Conservation (phyloP, 2,888 invertebrate species). For the Drosophila cognata region DNA sequence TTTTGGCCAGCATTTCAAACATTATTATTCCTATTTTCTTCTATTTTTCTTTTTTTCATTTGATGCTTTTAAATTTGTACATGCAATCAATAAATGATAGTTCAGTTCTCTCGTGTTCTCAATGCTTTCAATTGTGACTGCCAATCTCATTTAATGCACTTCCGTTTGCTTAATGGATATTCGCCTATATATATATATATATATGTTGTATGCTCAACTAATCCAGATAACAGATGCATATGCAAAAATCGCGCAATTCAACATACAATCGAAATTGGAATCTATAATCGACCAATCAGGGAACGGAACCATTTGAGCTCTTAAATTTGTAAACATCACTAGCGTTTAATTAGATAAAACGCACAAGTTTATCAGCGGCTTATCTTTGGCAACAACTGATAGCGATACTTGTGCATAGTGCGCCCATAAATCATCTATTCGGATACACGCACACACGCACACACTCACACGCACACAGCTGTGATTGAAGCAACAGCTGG, state of each 20-base stretch:
- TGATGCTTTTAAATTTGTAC: constrained; percentile 44
- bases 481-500: constrained; percentile 20
- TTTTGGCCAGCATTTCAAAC: constrained; percentile 12
- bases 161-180: constrained; percentile 52
- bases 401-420: constrained; percentile 31
- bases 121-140: constrained; percentile 34
- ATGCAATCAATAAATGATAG: constrained; percentile 71
- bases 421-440: constrained; percentile 41
- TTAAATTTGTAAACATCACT: constrained; percentile 26
- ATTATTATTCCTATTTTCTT: constrained; percentile 8
- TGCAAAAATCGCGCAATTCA: not conserved
- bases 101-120: constrained; percentile 16
- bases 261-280: not conserved
- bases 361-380: constrained; percentile 29
- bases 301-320: constrained; percentile 15
- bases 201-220: not conserved
- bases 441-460: not conserved
- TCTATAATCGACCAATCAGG: constrained; percentile 13
- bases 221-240: not conserved
- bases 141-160: constrained; percentile 56
- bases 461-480: not conserved
- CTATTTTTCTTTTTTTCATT: constrained; percentile 12
- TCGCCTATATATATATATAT: not conserved
- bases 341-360: constrained; percentile 38
- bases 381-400: constrained; percentile 48